phyloP scores from a whole-genome alignment of 2,888 invertebrate genomes.

The Machimus atricapillus region DNA sequence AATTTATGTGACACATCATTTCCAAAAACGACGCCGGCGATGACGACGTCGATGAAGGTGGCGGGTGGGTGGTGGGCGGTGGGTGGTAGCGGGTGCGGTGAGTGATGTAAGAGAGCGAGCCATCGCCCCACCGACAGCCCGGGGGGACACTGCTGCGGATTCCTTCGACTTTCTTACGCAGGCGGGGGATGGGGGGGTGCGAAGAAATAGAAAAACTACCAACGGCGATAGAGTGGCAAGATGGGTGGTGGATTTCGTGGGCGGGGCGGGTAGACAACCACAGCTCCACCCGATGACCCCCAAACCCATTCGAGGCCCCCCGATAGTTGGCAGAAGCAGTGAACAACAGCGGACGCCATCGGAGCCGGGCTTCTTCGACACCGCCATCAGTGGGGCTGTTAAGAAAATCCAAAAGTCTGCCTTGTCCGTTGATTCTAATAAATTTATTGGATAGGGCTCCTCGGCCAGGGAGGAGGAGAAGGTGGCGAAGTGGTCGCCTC shows the following conservation, averaged over 20 bases:
- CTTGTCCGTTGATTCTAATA: slow-evolving; percentile 37
- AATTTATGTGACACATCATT: slow-evolving; percentile 50
- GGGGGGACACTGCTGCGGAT: not conserved
- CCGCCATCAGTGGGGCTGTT: slow-evolving; percentile 9
- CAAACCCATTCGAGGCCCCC: not conserved
- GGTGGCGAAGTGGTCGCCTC: slow-evolving; percentile 17
- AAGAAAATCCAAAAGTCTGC: slow-evolving; percentile 37
- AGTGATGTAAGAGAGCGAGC: slow-evolving; percentile 25
- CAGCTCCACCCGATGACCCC: not conserved
- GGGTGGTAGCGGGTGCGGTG: not conserved
- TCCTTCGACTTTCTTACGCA: not conserved
- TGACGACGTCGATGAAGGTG: slow-evolving; percentile 40
- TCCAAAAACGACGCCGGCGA: slow-evolving; percentile 46
- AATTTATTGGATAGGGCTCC: slow-evolving; percentile 15
- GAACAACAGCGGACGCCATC: not conserved
- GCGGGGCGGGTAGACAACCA: not conserved
- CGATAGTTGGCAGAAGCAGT: not conserved
- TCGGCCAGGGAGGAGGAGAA: not conserved
- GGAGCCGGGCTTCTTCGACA: not conserved
- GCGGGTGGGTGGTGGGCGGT: not conserved
- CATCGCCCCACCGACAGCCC: not conserved
- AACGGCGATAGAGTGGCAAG: not conserved
- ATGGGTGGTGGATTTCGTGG: not conserved
- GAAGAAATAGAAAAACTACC: slow-evolving; percentile 37
- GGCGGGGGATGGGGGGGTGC: not conserved